A percentile compares a stretch with the other conserved stretches of the same genome.
Evolutionary conservation across 2,797 vertebrate genomes (phyloP).

Genomic region (Hydrophis major): DNA sequence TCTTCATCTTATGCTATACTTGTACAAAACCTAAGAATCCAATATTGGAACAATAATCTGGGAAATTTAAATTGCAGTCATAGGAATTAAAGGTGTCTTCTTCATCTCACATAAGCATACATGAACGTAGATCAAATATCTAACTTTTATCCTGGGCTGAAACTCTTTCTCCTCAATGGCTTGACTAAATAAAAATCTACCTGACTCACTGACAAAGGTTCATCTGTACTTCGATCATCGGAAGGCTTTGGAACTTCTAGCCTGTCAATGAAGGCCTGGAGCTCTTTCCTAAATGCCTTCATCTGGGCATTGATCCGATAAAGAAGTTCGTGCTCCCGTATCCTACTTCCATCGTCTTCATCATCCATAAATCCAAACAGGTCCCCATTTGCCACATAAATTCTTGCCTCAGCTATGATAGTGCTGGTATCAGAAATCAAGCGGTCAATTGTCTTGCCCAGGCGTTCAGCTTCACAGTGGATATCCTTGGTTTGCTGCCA

Average conservation of each 20-base stretch:
- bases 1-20: neutral
- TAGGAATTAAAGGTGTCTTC: constrained; percentile 4
- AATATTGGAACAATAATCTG: constrained; percentile 4
- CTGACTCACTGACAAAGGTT: constrained; percentile 96
- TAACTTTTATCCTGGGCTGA: constrained; percentile 8
- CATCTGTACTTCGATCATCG: constrained; percentile 86
- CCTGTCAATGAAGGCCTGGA: constrained; percentile 95
- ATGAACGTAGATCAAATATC: constrained; percentile 3
- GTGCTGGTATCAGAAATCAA: constrained; percentile 95
- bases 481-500: constrained; percentile 98
- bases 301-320: constrained; percentile 98
- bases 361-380: constrained; percentile 93
- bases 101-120: neutral
- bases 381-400: constrained; percentile 92
- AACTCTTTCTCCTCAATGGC: constrained; percentile 62
- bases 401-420: constrained; percentile 93
- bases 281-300: constrained; percentile 97
- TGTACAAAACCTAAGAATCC: neutral
- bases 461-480: constrained; percentile 92
- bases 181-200: constrained; percentile 77
- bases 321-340: constrained; percentile 95
- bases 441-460: constrained; percentile 94
- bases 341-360: constrained; percentile 92
- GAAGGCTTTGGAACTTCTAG: constrained; percentile 91
- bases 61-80: constrained; percentile 5